Evolutionary conservation across 2,113 vertebrate species (phyloP), one percentile per base, ranked within the genome.

Genomic region (Atractosteus spatula): DNA sequence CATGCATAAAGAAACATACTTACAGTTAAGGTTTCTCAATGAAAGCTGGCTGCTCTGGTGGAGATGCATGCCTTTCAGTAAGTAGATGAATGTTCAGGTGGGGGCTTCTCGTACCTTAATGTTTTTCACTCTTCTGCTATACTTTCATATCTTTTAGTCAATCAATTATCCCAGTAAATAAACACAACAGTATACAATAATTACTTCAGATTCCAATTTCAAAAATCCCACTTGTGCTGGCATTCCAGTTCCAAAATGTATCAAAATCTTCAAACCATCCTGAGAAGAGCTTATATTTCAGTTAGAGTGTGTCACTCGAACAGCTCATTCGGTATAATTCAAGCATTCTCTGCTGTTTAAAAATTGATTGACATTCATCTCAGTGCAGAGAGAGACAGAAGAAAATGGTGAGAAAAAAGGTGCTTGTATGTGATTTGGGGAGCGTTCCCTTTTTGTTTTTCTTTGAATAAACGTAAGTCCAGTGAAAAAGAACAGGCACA

Each of bases 391-490:
- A 66, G 10, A 66, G 67, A 17, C 62, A 54, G 16, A 56, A 64
- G 14, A 67, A 63, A 43, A 43, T 16, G 41, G n/a, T 7, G 41
- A 44, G 47, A 68, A 51, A 51, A 51, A 51, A 51, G 47, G 47
- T 51, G 10, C 47, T 51, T 5, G 47, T 51, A 59, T 4, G n/a
- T 59, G 56, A 4, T 13, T 59, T 29, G 12, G 11, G 7, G 13
- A 59, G 56, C 56, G 85, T 29, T 29, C 81, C 81, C 12, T 13
- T 59, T 59, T 12, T 59, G 56, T 59, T 59, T n/a, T 8, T n/a
- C 56, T 59, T 59, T 12, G n/a, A 4, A 14, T 59, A 13, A 13
- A 59, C 4, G 12, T 3, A 59, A 59, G 56, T 59, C 56, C 56
- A 11, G 29, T 10, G 47, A 13, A 59, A 59, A 59, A 59, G 56